phyloP scores from a whole-genome alignment of 2,888 invertebrate species.

The Chesias legatella region DNA sequence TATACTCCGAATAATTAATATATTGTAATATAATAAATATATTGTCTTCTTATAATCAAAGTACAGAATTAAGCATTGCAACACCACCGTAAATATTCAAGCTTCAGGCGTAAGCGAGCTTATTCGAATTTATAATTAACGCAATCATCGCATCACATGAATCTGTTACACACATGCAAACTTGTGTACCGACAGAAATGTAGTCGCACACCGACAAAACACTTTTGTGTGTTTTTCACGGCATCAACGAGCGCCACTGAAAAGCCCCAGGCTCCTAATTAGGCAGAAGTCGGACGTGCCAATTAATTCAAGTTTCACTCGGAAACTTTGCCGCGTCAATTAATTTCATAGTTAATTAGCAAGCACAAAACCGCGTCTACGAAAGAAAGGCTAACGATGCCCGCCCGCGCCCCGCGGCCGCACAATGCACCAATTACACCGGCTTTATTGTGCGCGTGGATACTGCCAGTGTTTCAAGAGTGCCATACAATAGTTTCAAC shows the following conservation, averaged over 20 bases:
- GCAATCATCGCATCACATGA: conserved; percentile 38
- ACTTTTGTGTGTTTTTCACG: conserved; percentile 77
- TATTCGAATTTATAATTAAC: too few species aligned
- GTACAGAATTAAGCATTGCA: too few species aligned
- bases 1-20: too few species aligned
- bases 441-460: conserved; percentile 57
- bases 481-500: background rate
- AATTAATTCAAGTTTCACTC: conserved; percentile 81
- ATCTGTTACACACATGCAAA: conserved; percentile 9
- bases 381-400: conserved; percentile 77
- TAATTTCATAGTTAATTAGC: conserved; percentile 81
- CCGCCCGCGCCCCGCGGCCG: conserved; percentile 53
- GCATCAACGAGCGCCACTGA: conserved; percentile 74
- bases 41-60: too few species aligned
- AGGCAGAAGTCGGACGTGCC: conserved; percentile 80
- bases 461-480: conserved; percentile 10
- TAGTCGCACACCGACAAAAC: conserved; percentile 31
- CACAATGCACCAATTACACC: conserved; percentile 74
- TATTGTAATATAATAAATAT: too few species aligned
- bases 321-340: conserved; percentile 80
- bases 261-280: conserved; percentile 79
- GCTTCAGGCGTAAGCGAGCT: too few species aligned
- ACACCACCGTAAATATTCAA: too few species aligned
- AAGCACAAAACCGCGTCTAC: conserved; percentile 73
- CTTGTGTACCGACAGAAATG: conserved; percentile 42